Evolutionary conservation across 2,113 vertebrate species (phyloP).

Genomic region (Bucco capensis): DNA sequence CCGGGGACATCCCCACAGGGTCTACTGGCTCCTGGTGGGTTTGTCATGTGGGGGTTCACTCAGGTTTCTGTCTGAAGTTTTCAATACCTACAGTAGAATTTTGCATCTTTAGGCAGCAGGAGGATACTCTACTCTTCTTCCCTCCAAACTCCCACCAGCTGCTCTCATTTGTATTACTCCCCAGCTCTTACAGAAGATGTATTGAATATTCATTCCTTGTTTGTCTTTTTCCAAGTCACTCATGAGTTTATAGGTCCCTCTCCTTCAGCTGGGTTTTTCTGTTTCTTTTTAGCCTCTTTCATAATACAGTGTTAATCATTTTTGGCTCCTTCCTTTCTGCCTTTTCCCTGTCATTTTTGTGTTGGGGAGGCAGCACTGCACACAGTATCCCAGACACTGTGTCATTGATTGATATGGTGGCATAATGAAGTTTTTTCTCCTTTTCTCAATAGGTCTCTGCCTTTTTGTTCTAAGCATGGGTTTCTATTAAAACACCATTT

Average conservation of each 20-base stretch:
- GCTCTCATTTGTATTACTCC: background rate
- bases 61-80: accelerated
- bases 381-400: accelerated
- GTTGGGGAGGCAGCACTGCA: background rate
- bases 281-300: background rate
- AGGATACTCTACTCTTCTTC: accelerated
- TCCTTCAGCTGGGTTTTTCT: background rate
- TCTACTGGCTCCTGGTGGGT: accelerated
- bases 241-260: background rate
- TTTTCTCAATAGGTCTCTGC: background rate
- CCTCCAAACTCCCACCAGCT: accelerated
- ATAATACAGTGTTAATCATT: background rate
- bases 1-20: accelerated
- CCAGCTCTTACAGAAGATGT: background rate
- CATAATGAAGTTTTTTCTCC: slow-evolving; percentile 9
- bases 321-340: background rate
- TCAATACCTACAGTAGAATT: accelerated
- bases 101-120: accelerated
- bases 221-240: background rate
- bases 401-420: background rate
- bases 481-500: background rate
- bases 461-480: background rate
- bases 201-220: background rate
- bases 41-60: too few relatives aligned
- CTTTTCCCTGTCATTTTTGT: background rate